These are phyloP conservation scores for Xiphophorus maculatus DNA, from an alignment of 2,113 vertebrate genomes.

Conservation along the genomic window DNA sequence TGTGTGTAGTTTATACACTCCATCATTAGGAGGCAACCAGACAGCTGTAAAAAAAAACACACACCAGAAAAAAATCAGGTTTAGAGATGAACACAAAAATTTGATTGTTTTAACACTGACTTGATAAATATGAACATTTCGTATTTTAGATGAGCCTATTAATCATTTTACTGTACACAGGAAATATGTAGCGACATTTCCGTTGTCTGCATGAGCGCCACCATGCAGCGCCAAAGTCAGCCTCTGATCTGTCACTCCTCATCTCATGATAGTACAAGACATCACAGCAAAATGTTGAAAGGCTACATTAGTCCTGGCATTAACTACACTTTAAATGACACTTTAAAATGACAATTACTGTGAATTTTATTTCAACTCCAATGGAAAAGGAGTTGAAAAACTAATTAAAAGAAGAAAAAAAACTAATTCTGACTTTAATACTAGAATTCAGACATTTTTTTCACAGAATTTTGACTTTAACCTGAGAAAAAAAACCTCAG, in stretches of 20 bases:
- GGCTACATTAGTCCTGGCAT: neutral
- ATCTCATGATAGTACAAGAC: neutral
- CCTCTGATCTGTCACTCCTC: conserved; percentile 55
- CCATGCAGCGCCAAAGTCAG: conserved; percentile 25
- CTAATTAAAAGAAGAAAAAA: too few species aligned
- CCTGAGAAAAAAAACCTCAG: too few species aligned
- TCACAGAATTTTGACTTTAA: too few species aligned
- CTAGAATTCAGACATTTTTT: too few species aligned
- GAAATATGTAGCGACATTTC: conserved; percentile 22
- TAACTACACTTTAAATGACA: neutral
- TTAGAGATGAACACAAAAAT: conserved; percentile 18
- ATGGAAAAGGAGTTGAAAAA: too few species aligned
- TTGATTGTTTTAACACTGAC: conserved; percentile 6
- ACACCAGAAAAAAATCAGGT: conserved; percentile 29
- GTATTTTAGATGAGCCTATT: neutral
- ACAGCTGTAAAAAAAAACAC: conserved; percentile 57
- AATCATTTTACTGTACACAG: neutral
- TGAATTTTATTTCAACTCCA: too few species aligned
- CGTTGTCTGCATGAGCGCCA: conserved; percentile 32
- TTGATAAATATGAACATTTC: conserved; percentile 20
- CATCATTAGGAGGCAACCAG: conserved; percentile 62
- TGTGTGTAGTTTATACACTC: conserved; percentile 41
- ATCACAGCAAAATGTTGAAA: neutral
- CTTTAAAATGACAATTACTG: neutral
- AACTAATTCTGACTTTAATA: too few species aligned